Percentiles rank a stretch among this genome's conserved stretches.
Conservation (phyloP, 1,140 invertebrate species). For the Wiebesia pumilae region DNA sequence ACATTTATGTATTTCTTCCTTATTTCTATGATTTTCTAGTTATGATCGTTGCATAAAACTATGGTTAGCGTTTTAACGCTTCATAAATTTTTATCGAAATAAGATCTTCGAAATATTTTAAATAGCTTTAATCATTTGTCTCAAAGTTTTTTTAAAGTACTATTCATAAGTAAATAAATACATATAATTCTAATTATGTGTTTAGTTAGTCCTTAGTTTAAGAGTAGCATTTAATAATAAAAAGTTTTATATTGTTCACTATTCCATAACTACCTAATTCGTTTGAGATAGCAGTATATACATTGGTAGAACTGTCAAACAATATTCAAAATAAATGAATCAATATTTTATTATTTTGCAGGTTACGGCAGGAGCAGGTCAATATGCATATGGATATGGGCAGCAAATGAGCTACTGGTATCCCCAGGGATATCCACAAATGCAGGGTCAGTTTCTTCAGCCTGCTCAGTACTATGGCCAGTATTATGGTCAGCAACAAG, state of each 20-base stretch:
- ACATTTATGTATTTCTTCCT: not conserved
- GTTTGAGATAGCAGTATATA: not conserved
- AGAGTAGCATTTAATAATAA: too few relatives aligned
- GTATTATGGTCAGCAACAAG: constrained; percentile 76
- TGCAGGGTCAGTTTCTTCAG: constrained; percentile 74
- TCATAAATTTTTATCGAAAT: not conserved
- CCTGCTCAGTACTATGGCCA: constrained; percentile 74
- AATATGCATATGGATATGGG: constrained; percentile 82
- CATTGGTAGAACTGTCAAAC: not conserved
- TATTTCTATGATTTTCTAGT: not conserved
- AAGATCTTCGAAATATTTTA: not conserved
- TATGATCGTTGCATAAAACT: not conserved
- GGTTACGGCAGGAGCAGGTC: constrained; percentile 75
- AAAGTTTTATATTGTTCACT: too few relatives aligned
- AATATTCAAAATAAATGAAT: not conserved
- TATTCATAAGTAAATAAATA: too few relatives aligned
- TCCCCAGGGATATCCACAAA: constrained; percentile 80
- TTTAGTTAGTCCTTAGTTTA: too few relatives aligned
- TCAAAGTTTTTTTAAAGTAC: not conserved
- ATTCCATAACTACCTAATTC: too few relatives aligned
- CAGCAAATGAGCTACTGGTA: constrained; percentile 90
- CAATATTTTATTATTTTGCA: constrained; percentile 52
- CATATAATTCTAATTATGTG: too few relatives aligned
- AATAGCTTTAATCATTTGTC: not conserved
- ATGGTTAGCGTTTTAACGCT: not conserved